Evolutionary conservation across 2,113 vertebrate genomes (phyloP).

Genomic region (Rattus rattus): DNA sequence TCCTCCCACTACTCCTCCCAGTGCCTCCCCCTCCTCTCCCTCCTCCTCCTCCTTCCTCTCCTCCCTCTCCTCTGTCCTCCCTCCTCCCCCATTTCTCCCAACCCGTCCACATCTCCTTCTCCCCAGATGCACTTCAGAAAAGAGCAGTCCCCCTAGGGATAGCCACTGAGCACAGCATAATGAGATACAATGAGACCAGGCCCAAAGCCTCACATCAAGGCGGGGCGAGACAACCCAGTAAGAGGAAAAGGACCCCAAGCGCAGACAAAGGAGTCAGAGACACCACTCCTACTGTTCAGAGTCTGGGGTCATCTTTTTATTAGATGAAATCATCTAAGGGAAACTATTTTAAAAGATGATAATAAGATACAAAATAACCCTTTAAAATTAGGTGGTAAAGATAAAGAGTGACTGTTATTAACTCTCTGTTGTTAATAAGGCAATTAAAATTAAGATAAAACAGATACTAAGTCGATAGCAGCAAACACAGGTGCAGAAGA

Average conservation of each 20-base stretch:
- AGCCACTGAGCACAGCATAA: neutral
- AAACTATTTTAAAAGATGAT: neutral
- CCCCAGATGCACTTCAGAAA: neutral
- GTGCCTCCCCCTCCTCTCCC: neutral
- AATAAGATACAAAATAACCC: neutral
- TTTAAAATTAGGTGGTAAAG: neutral
- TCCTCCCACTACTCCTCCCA: neutral
- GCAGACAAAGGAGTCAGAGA: neutral
- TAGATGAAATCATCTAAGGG: neutral
- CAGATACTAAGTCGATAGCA: neutral
- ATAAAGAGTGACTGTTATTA: constrained; percentile 34
- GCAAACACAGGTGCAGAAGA: neutral
- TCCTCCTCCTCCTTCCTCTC: rapidly evolving
- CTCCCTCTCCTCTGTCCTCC: too few relatives aligned
- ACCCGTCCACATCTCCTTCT: neutral
- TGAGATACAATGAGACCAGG: neutral
- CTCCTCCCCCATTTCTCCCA: neutral
- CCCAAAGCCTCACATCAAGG: neutral
- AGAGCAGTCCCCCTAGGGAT: neutral
- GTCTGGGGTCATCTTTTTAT: neutral
- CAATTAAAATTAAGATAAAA: constrained; percentile 40
- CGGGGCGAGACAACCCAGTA: neutral
- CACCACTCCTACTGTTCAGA: neutral
- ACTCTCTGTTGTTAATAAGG: neutral
- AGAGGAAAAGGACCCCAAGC: neutral